Base-by-base conservation (phyloP, 2,888 invertebrate genomes). In the Microctonus brassicae region DNA sequence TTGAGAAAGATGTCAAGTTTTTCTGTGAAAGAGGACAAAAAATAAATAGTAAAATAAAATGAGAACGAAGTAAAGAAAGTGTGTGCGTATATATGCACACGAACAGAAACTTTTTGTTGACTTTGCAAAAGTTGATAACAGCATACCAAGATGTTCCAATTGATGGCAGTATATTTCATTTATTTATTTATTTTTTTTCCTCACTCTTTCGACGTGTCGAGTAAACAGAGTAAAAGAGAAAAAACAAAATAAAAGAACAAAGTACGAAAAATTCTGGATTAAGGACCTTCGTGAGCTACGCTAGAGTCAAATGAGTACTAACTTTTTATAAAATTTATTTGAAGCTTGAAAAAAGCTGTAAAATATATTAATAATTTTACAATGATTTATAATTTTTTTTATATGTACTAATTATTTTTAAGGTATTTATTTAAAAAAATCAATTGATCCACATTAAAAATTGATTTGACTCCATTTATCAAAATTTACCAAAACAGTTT, bases 71-170 rank as follows among this genome's bases (percentile, higher is more conserved):
- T 20, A 36, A 39, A 42, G 17, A 63, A 60, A 64, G 58, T 69
- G 57, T 64, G 17, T 47, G 17, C 17, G 17, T 47, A 47, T 36
- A 36, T 36, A 36, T 36, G 10, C 17, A 39, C n/a, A 39, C 11
- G 6, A 5, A 17, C 53, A 53, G 53, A 52, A 57, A 66, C 66
- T 73, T 66, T 73, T 60, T 39, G 34, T 24, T 17, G 36, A 70
- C 57, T 71, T 47, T 67, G n/a, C 57, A 60, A 62, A 55, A 71
- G 70, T 72, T 69, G 66, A 72, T 70, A 64, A 57, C 61, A 67
- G 69, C 58, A n/a, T n/a, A 66, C 34, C 63, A 66, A 63, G 57
- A 68, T 58, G 26, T 33, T 20, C 17, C 20, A 26, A 60, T 20
- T 52, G 24, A 57, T 68, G 71, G 63, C 64, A 58, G 52, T 68